Base-by-base conservation (phyloP, 2,888 invertebrate species). In the Ligdia adustata region DNA sequence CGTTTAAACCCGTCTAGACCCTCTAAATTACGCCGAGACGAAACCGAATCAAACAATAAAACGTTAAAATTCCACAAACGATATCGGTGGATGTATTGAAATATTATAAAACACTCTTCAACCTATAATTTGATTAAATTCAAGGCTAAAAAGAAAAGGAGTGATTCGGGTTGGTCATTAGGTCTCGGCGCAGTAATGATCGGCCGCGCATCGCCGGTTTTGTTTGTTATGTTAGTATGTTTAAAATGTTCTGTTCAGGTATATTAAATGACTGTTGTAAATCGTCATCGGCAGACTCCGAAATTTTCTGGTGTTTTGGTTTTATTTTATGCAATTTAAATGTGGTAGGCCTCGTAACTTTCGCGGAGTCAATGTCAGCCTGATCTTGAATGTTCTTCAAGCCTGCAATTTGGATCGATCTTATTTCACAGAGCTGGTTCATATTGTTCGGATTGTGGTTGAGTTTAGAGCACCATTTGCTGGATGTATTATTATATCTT, bases 71-170 rank as follows among this genome's bases (percentile, higher is more conserved):
- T 83, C 87, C 85, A 81, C 78, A 84, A 87, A 82, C 84, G 80
- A 76, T 85, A 87, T 80, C 82, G 79, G 77, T 73, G 77, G 79
- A 76, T 69, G 77, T 83, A 89, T 87, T 86, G 88, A 87, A 90
- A 89, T 88, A 88, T 89, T 90, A 88, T 85, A 89, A 89, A 26
- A 37, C 82, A 80, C 73, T 73, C 77, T 75, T 78, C 72, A 89
- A 88, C 89, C 87, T 89, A 88, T 90, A 90, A 90, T 90, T 90
- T 90, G 85, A 89, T 90, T 85, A 90, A 88, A 86, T 80, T 82
- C 75, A 72, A 75, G 71, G 69, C 74, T 72, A 81, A 87, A 83
- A 85, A 83, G 79, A 86, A 83, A 82, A 87, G 75, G 69, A 82
- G 70, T 75, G 75, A 85, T 79, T 75, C 78, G 81, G 84, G 83